Base-by-base conservation (phyloP, 2,888 invertebrate species). In the Drosophila acutilabella region DNA sequence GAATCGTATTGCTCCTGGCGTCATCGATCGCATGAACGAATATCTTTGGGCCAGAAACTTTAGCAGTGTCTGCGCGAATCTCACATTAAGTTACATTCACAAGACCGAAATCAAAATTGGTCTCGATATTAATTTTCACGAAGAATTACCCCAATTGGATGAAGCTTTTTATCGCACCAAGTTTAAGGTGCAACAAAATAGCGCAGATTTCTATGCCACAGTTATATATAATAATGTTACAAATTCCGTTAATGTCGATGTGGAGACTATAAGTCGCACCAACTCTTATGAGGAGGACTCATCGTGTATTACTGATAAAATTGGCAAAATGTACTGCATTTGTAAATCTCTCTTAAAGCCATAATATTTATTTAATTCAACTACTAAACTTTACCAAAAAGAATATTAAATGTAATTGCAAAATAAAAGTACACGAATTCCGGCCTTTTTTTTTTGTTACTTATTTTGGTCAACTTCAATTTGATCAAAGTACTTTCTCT, bases 181-280 rank as follows among this genome's bases (percentile, higher is more conserved):
- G 61, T 93, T 96, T 60, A 93, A 94, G 72, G 94, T 95, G 30
- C 87, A 90, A 2, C 96, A 96, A 1, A 95, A 95, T 1, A 93
- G 94, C 58, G 94, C 94, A 4, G 93, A 94, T 50, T 96, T 95
- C 82, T 95, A 96, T 90, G 94, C 95, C 0, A 96, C 95, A 0
- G 93, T 96, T 0, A 86, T 92, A 0, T 85, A 64, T 6, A 86
- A 83, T 2, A 85, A 85, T 57, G 42, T 75, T 3, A 89, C 82
- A 1, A 79, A 89, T 10, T 79, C 87, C 10, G 93, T 93, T 70
- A 87, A 92, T 65, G 76, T 95, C 10, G 88, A 94, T 48, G 85
- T 85, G 16, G 94, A 94, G 38, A 92, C 93, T 30, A 92, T 95
- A 1, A 95, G 95, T 90, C 92, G 94, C 47, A 88, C 94, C 8